Evolutionary conservation across 2,113 vertebrate species (phyloP).

Genomic region (Pardalotus punctatus): DNA sequence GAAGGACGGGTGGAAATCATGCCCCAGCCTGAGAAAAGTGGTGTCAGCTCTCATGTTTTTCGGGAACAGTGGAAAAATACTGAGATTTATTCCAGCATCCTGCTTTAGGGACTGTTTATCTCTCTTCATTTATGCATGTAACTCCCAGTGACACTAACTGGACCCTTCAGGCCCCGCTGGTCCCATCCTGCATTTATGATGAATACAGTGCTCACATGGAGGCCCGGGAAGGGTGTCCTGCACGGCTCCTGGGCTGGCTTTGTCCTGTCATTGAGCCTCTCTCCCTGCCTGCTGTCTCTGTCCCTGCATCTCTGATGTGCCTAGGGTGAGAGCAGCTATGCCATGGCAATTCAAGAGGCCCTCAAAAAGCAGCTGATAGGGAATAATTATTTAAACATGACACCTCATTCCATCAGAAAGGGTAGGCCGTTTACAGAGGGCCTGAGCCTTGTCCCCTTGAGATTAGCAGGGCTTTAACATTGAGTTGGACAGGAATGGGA

Average conservation of each 20-base stretch:
- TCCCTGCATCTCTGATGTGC: neutral
- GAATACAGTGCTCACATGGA: neutral
- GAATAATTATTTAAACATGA: constrained; percentile 40
- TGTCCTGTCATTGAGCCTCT: neutral
- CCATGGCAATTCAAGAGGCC: neutral
- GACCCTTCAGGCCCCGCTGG: neutral
- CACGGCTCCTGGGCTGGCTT: neutral
- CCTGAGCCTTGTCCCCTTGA: neutral
- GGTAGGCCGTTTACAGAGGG: neutral
- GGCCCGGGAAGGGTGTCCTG: neutral
- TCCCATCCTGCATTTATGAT: neutral
- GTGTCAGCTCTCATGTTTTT: neutral
- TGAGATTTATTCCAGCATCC: constrained; percentile 14
- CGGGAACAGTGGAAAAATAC: neutral
- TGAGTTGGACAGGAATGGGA: neutral
- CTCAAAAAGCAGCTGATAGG: neutral
- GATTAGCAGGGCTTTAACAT: neutral
- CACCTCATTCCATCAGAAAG: constrained; percentile 30
- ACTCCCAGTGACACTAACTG: constrained; percentile 25
- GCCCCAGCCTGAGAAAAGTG: neutral
- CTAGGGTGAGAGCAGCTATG: neutral
- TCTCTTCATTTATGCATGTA: constrained; percentile 44
- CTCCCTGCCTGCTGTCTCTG: neutral
- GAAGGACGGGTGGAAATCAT: neutral
- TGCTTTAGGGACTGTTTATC: constrained; percentile 24